Base-by-base conservation (phyloP, 1,140 invertebrate species). In the Drosophila ohnishii region DNA sequence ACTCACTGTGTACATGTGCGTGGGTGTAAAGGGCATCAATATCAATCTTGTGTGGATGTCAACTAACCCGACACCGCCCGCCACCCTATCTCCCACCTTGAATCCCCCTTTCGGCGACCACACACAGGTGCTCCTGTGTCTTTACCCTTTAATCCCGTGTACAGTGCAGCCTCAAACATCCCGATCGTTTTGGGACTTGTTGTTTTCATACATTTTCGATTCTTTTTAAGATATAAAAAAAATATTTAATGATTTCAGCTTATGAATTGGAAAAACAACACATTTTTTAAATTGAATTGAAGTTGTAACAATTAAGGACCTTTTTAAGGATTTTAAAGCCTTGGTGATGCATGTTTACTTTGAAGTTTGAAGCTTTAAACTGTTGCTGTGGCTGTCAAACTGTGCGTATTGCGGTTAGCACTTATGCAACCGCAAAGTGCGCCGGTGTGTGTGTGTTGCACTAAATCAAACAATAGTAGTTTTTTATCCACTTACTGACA, bases 371-470 rank as follows among this genome's bases (percentile, higher is more conserved):
- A 55, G 22, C 34, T 14, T 3, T n/a, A 34, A 35, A 13, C 58
- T 56, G 61, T 70, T 10, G 4, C 58, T 47, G 61, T 70, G 44
- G n/a, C 73, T 87, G 44, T 66, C 71, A 79, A 86, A 86, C 82
- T 86, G 83, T 78, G 58, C 39, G 66, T 65, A 45, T 63, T 74
- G 78, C 66, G 74, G 74, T 78, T 87, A 75, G 82, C 82, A 86
- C 82, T 86, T 86, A 86, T 86, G 82, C 82, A 86, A 86, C 82
- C 75, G 67, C 82, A 79, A 72, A 45, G 28, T 58, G 44, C 58
- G 53, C 39, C 32, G 19, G 42, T 50, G 13, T 30, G 51, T 28
- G 35, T 51, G 45, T 35, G 70, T 59, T 84, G 76, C 80, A 79
- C 80, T 76, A 83, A 80, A 75, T 25, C 64, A 58, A 78, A 44